phyloP scores from a whole-genome alignment of 2,797 vertebrate species.

The Setipinna tenuifilis region DNA sequence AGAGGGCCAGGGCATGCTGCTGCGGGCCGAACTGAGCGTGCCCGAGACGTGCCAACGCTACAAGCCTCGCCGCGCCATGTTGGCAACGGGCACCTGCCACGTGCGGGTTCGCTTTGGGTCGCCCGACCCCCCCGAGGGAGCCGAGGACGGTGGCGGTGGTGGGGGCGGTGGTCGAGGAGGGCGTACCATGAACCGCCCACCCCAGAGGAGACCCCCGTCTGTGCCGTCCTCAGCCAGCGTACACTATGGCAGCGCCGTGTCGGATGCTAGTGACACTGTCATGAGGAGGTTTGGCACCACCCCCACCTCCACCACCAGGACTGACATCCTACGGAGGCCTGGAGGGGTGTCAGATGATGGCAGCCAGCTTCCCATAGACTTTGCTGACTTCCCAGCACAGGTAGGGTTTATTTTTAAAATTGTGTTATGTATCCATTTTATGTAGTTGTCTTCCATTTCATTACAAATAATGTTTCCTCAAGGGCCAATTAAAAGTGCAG shows the following conservation, averaged over 20 bases:
- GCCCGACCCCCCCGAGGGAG: slow-evolving; percentile 66
- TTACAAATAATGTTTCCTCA: too few relatives aligned
- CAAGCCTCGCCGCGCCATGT: slow-evolving; percentile 84
- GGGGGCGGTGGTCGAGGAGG: slow-evolving; percentile 57
- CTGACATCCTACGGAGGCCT: slow-evolving; percentile 72
- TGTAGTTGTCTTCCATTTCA: too few relatives aligned
- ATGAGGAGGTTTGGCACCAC: slow-evolving; percentile 70
- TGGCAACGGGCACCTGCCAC: slow-evolving; percentile 83
- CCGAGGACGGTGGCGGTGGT: slow-evolving; percentile 58
- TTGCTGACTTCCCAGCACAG: slow-evolving; percentile 89
- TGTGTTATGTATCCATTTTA: background rate
- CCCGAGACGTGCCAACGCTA: slow-evolving; percentile 90
- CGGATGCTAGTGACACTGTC: slow-evolving; percentile 78
- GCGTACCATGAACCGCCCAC: slow-evolving; percentile 67
- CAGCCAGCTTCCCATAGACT: slow-evolving; percentile 82
- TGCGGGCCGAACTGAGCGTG: slow-evolving; percentile 91
- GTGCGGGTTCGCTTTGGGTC: slow-evolving; percentile 87
- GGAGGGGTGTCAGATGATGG: slow-evolving; percentile 76
- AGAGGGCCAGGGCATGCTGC: slow-evolving; percentile 87
- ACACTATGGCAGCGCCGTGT: slow-evolving; percentile 76
- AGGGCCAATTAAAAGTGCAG: too few relatives aligned
- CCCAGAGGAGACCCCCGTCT: background rate
- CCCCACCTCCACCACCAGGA: slow-evolving; percentile 82
- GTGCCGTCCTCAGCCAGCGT: background rate
- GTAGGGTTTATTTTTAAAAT: slow-evolving; percentile 36